phyloP scores from a whole-genome alignment of 2,888 invertebrate species.

The Drymonia ruficornis region DNA sequence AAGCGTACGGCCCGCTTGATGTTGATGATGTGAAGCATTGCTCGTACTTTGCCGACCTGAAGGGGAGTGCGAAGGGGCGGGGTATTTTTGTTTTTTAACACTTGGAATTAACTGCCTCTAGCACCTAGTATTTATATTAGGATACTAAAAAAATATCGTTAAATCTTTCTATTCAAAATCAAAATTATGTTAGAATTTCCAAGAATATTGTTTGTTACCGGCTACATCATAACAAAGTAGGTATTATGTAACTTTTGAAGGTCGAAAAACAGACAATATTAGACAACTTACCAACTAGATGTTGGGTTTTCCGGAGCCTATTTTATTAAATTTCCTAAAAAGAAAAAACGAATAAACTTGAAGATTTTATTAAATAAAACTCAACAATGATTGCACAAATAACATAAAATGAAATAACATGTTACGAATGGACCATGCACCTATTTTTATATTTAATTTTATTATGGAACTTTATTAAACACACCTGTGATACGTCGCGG shows the following conservation, averaged over 20 bases:
- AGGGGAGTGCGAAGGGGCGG: too few species aligned
- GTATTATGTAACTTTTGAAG: not conserved
- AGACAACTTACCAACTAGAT: not conserved
- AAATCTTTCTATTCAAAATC: too few species aligned
- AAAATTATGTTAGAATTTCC: too few species aligned
- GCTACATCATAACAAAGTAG: not conserved
- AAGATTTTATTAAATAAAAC: constrained; percentile 78
- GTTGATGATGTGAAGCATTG: too few species aligned
- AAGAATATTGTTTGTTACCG: not conserved
- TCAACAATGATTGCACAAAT: constrained; percentile 79
- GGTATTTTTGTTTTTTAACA: too few species aligned
- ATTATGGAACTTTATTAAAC: constrained; percentile 45
- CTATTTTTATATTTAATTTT: constrained; percentile 18
- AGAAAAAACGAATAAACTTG: constrained; percentile 44
- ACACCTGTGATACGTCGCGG: constrained; percentile 38
- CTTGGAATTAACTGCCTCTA: too few species aligned
- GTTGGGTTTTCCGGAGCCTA: not conserved
- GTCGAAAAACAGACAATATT: not conserved
- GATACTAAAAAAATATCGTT: too few species aligned
- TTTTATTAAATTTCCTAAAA: constrained; percentile 2
- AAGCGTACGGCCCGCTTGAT: too few species aligned
- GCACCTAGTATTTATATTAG: too few species aligned
- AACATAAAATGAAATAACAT: constrained; percentile 63
- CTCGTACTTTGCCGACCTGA: too few species aligned
- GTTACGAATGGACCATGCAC: constrained; percentile 61